Evolutionary conservation across 2,888 invertebrate species (phyloP), one percentile per base, ranked within the genome.

Genomic region (Eupeodes latifasciatus): DNA sequence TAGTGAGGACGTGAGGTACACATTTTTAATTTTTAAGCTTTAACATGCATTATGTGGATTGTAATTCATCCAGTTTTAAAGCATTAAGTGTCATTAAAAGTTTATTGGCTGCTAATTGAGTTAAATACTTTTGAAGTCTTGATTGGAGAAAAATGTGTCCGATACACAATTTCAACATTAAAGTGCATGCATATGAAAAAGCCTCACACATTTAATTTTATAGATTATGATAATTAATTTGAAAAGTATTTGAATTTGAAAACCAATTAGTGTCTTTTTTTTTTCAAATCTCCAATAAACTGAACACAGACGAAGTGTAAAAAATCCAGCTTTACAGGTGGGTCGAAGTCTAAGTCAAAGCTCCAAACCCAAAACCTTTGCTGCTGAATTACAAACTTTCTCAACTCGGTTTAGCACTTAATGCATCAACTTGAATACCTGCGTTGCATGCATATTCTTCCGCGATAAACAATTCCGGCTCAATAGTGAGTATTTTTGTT

Each of bases 31-130:
- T 61, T 14, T 14, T 14, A 36, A 40, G 16, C 16, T 40, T 40
- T 5, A 5, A 40, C 4, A 40, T 40, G n/a, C 16, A 62, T 16
- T 27, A 27, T 27, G 27, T 62, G 16, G 40, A 40, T 40, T 62
- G 11, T 75, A 80, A 84, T 75, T 80, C 80, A 74, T 74, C 53
- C 11, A 75, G 67, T 62, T 80, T 80, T 75, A 75, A 62, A 74
- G 75, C 69, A 11, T 44, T 62, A 10, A 44, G 40, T 62, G 62
- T 62, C 40, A 62, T 62, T 44, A 62, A 62, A 62, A 44, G 62
- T 62, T 62, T 62, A 62, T 62, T 16, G 62, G 16, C 40, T 40
- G 62, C 62, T 62, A 62, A 62, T 51, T 49, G 53, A 40, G 62
- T 62, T 11, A 62, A 44, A 44, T 16, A 5, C 44, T 62, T 4